Percentiles rank a stretch among this genome's conserved stretches.
Evolutionary conservation across 2,888 invertebrate genomes (phyloP).

Genomic region (Stenoptilia bipunctidactyla): DNA sequence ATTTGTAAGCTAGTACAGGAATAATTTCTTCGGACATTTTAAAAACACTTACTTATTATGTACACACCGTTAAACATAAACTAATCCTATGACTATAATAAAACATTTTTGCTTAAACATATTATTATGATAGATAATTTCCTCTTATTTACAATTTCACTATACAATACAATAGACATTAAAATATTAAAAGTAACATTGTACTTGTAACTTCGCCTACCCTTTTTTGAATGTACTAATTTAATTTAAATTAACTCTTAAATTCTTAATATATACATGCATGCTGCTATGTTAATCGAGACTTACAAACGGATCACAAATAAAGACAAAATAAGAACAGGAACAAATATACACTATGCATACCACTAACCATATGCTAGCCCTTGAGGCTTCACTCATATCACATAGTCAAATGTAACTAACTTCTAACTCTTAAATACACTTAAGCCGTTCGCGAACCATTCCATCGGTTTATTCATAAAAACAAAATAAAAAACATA

Average conservation of each 20-base stretch:
- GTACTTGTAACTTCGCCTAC: conserved; percentile 63
- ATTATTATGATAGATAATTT: conserved; percentile 69
- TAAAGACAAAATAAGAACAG: conserved; percentile 53
- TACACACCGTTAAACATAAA: conserved; percentile 55
- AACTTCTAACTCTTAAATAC: conserved; percentile 27
- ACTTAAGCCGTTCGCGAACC: conserved; percentile 51
- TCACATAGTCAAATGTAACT: conserved; percentile 39
- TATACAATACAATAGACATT: conserved; percentile 65
- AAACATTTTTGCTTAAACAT: conserved; percentile 65
- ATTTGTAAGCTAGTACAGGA: too few relatives aligned
- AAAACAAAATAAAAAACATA: conserved; percentile 35
- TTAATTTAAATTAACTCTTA: conserved; percentile 34
- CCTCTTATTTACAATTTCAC: conserved; percentile 67
- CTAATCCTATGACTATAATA: conserved; percentile 65
- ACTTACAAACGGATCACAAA: conserved; percentile 52
- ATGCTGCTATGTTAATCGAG: conserved; percentile 56
- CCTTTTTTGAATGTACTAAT: conserved; percentile 55
- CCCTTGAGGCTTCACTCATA: conserved; percentile 39
- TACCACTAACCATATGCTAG: conserved; percentile 45
- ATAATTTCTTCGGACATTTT: too few relatives aligned
- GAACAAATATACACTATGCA: conserved; percentile 60
- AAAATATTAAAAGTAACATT: conserved; percentile 64
- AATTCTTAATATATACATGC: conserved; percentile 52
- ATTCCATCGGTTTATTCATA: conserved; percentile 18
- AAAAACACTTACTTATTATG: conserved; percentile 51